These are phyloP conservation scores for Myiozetetes cayanensis DNA, from an alignment of 2,113 vertebrate genomes.

Conservation along the genomic window DNA sequence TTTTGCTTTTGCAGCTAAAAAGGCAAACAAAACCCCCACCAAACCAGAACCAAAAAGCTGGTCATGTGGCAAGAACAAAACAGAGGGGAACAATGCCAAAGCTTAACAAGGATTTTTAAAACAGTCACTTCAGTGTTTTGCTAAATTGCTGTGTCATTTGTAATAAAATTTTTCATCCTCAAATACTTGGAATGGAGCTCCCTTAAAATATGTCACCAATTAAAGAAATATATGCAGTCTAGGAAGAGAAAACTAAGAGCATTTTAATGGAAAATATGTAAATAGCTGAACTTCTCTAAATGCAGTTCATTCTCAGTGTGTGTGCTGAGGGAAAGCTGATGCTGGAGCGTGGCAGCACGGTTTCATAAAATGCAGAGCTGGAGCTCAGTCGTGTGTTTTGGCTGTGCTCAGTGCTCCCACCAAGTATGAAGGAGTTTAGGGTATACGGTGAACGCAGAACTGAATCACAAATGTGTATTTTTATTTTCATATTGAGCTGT, in stretches of 20 bases:
- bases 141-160: conserved; percentile 50
- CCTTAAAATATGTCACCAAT: neutral
- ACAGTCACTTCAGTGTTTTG: conserved; percentile 64
- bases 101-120: conserved; percentile 67
- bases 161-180: conserved; percentile 33
- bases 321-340: neutral
- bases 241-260: neutral
- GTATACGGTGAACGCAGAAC: neutral
- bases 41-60: conserved; percentile 47
- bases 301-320: neutral
- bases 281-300: conserved; percentile 34
- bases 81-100: conserved; percentile 59
- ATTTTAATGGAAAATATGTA: conserved; percentile 47
- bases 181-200: neutral
- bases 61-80: conserved; percentile 41
- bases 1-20: conserved; percentile 39
- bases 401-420: neutral
- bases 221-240: conserved; percentile 16
- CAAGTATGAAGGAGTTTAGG: neutral
- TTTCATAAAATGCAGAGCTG: neutral
- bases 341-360: neutral
- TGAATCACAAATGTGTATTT: neutral
- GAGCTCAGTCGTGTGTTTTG: neutral
- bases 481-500: neutral
- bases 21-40: neutral